phyloP scores from a whole-genome alignment of 2,113 vertebrate species.

The Thalassarche chlororhynchos region DNA sequence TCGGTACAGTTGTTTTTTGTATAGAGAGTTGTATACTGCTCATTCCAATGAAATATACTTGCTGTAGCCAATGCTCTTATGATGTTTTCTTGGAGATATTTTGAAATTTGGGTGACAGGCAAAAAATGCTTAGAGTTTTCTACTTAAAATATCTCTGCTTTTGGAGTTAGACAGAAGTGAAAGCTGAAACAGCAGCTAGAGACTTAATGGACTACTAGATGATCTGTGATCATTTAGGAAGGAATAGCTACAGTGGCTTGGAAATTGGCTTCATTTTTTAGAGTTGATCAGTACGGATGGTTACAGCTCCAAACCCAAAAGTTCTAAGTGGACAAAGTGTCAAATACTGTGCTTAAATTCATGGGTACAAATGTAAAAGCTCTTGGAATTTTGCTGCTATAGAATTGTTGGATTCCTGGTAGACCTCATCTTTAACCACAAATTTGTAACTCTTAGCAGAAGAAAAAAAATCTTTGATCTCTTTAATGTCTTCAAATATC shows the following conservation, averaged over 20 bases:
- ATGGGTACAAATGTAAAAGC: background rate
- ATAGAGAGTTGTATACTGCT: background rate
- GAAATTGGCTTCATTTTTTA: background rate
- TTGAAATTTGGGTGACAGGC: background rate
- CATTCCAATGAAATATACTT: background rate
- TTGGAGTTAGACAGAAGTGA: background rate
- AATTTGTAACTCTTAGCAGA: background rate
- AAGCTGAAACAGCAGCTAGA: background rate
- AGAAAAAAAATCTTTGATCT: background rate
- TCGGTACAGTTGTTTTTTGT: background rate
- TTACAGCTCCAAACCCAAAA: background rate
- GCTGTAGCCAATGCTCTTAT: background rate
- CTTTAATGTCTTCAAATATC: background rate
- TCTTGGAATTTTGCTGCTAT: background rate
- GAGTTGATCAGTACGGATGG: background rate
- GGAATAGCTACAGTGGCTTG: background rate
- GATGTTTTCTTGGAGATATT: background rate
- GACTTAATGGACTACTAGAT: background rate
- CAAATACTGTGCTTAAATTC: background rate
- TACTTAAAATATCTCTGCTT: background rate
- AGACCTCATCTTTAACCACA: background rate
- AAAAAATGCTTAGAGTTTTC: background rate
- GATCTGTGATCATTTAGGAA: background rate
- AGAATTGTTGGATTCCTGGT: background rate
- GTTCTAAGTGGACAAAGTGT: background rate